Evolutionary conservation across 2,797 vertebrate genomes (phyloP).

Genomic region (Potorous gilbertii): DNA sequence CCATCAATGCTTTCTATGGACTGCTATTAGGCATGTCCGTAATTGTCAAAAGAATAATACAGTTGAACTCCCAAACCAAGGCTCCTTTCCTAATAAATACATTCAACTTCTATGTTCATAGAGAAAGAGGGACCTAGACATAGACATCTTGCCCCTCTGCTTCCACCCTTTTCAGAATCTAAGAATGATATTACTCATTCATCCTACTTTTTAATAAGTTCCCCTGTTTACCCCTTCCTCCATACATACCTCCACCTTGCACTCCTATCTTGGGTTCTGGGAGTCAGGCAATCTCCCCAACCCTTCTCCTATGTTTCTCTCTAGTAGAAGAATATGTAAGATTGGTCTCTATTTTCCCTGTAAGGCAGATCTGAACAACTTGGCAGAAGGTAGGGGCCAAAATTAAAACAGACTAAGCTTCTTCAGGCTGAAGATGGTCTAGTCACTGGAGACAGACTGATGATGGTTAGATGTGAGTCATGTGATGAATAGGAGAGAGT

Average conservation of each 20-base stretch:
- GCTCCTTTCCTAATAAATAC: not conserved
- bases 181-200: not conserved
- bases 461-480: too few species aligned
- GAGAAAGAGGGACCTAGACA: not conserved
- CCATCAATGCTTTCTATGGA: not conserved
- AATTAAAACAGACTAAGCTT: too few species aligned
- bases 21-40: not conserved
- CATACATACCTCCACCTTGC: not conserved
- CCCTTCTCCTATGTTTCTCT: not conserved
- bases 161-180: not conserved
- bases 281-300: not conserved
- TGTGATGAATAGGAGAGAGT: too few species aligned
- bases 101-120: not conserved
- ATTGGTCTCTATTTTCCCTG: not conserved
- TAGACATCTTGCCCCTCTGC: not conserved
- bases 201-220: not conserved
- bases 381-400: too few species aligned
- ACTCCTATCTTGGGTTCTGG: not conserved
- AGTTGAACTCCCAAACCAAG: not conserved
- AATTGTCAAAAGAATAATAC: not conserved
- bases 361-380: not conserved
- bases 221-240: not conserved
- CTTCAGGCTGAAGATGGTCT: too few species aligned
- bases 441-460: too few species aligned
- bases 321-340: not conserved